Conservation (phyloP, 2,888 invertebrate species). For the Sminthurinus aureus region DNA sequence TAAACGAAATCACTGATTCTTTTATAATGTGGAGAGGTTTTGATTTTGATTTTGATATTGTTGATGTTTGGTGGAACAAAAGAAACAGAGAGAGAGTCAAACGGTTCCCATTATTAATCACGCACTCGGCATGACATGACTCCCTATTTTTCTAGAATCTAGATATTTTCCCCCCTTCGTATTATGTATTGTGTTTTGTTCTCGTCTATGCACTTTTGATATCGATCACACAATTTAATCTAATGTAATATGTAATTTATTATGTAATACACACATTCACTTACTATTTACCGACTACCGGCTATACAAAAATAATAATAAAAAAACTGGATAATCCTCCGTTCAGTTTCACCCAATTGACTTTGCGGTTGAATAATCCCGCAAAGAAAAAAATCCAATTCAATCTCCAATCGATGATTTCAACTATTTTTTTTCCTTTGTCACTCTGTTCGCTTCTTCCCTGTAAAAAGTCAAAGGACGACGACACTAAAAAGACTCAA, state of each 20-base stretch:
- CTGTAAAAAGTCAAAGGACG: conserved; percentile 26
- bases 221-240: not conserved
- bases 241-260: not conserved
- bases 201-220: no score
- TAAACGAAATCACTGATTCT: not conserved
- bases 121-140: conserved; percentile 39
- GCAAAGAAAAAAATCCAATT: not conserved
- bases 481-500: conserved; percentile 18
- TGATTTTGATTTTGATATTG: not conserved
- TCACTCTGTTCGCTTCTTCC: not conserved
- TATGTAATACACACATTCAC: not conserved
- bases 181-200: no score
- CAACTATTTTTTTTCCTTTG: no score
- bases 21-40: not conserved
- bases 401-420: no score
- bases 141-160: conserved; percentile 28
- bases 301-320: not conserved
- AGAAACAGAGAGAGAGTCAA: conserved; percentile 8
- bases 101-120: conserved; percentile 39
- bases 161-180: no score
- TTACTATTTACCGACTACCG: not conserved
- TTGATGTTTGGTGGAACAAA: not conserved
- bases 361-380: conserved; percentile 38
- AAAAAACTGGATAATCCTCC: conserved; percentile 2
- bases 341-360: conserved; percentile 38